A percentile compares a stretch with the other conserved stretches of the same genome.
phyloP scores from a whole-genome alignment of 2,888 invertebrate species.

The Eristalinus aeneus region DNA sequence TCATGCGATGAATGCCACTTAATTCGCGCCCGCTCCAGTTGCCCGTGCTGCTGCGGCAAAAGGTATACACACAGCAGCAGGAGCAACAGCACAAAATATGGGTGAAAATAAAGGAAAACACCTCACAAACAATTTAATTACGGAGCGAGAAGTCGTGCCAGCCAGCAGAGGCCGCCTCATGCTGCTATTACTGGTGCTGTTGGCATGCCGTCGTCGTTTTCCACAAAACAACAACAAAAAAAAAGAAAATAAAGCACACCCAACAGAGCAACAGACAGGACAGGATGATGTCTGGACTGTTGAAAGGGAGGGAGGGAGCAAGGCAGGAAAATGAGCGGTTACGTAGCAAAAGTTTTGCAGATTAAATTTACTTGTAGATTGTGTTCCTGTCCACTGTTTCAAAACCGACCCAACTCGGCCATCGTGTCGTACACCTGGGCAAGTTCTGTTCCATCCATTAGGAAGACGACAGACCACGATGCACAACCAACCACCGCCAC shows the following conservation, averaged over 20 bases:
- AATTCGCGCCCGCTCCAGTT: not conserved
- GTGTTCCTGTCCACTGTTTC: slow-evolving; percentile 4
- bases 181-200: not conserved
- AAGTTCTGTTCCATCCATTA: slow-evolving; percentile 32
- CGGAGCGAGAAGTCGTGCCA: not conserved
- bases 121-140: slow-evolving; percentile 48
- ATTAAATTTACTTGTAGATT: slow-evolving; percentile 46
- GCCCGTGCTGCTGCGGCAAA: not conserved
- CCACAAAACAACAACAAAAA: no score
- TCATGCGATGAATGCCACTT: slow-evolving; percentile 17
- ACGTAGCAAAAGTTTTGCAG: slow-evolving; percentile 25
- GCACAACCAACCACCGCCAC: not conserved
- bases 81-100: not conserved
- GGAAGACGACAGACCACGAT: not conserved
- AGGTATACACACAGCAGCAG: not conserved
- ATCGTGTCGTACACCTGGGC: not conserved
- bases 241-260: no score
- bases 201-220: not conserved
- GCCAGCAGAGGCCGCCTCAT: not conserved
- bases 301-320: not conserved
- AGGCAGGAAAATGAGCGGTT: not conserved
- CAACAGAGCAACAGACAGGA: not conserved
- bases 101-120: not conserved
- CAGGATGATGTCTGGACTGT: not conserved
- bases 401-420: not conserved